Conservation (phyloP, 1,140 invertebrate species). For the Palaemon carinicauda region DNA sequence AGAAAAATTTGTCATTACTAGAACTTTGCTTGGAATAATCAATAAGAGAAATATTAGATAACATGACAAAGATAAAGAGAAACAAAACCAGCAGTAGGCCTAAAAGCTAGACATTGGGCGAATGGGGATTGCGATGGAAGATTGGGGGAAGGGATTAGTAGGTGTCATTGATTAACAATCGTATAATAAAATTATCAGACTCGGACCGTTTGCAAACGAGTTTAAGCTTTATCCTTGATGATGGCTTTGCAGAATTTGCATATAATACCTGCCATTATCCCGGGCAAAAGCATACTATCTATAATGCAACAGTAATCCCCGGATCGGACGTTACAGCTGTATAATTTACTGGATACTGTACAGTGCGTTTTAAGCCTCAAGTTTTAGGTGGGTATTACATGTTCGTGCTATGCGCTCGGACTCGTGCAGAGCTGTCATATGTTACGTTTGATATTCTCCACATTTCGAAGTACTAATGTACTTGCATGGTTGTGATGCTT, state of each 20-base stretch:
- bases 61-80: neutral
- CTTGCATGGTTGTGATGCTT: no score
- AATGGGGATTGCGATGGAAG: neutral
- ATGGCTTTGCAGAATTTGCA: constrained; percentile 16
- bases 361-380: no score
- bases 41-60: no score
- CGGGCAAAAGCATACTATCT: constrained; percentile 11
- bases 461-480: no score
- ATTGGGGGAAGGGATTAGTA: neutral
- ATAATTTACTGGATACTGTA: no score
- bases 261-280: constrained; percentile 41
- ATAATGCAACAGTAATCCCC: neutral
- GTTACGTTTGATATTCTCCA: no score
- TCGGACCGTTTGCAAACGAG: neutral
- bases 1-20: no score
- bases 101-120: neutral
- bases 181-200: constrained; percentile 13
- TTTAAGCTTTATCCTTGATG: no score
- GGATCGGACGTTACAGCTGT: neutral
- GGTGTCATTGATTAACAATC: neutral
- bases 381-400: no score
- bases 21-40: no score
- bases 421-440: no score
- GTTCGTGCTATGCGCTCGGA: no score
- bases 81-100: neutral